Evolutionary conservation across 2,797 vertebrate genomes (phyloP).

Genomic region (Phoxinus dragarum): DNA sequence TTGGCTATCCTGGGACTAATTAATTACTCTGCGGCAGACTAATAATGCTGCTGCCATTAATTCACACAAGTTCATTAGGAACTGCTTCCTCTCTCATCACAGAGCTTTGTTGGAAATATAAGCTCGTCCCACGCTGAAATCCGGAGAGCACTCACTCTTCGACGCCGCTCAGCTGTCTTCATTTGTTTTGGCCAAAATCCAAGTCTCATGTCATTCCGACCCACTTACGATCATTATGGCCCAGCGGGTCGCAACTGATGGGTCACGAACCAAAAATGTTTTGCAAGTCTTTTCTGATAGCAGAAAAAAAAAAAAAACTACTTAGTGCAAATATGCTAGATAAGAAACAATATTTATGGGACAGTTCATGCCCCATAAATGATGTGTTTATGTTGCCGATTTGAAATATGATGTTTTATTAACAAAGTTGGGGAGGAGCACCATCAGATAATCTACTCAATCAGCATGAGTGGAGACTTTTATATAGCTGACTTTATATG

Average conservation of each 20-base stretch:
- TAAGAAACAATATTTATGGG: background rate
- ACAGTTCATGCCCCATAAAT: background rate
- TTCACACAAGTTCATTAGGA: slow-evolving; percentile 74
- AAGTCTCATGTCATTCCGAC: slow-evolving; percentile 45
- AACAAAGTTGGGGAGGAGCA: background rate
- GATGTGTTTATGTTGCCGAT: background rate
- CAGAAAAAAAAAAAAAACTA: background rate
- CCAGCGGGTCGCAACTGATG: background rate
- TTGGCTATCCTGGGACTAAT: slow-evolving; percentile 77
- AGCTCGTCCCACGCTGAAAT: slow-evolving; percentile 4
- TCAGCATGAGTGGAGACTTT: background rate
- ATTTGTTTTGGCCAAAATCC: slow-evolving; percentile 50
- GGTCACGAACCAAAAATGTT: background rate
- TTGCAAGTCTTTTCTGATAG: background rate
- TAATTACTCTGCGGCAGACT: slow-evolving; percentile 78
- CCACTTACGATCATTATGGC: slow-evolving; percentile 12
- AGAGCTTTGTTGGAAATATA: slow-evolving; percentile 39
- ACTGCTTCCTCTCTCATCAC: slow-evolving; percentile 55
- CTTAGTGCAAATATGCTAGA: background rate
- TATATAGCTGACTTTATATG: background rate
- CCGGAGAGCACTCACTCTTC: slow-evolving; percentile 5
- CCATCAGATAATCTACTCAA: background rate
- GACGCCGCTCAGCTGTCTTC: background rate
- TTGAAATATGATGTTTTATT: background rate
- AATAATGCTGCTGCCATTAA: slow-evolving; percentile 77